Conservation (phyloP, 2,888 invertebrate species). For the Melinaea marsaeus region DNA sequence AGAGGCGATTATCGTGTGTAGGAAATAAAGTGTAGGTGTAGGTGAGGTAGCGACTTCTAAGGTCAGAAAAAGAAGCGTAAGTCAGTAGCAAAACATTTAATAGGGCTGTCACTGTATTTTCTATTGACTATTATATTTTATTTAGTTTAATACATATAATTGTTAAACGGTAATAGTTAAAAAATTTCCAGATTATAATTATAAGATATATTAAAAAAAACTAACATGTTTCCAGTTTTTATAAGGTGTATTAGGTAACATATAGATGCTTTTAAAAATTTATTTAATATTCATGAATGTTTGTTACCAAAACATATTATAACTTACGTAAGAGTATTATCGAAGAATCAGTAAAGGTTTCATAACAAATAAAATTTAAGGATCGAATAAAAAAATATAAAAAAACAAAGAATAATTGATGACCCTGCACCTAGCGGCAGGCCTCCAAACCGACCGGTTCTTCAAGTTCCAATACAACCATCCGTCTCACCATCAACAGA, state of each 20-base stretch:
- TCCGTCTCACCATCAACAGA: conserved; percentile 33
- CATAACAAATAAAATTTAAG: conserved; percentile 8
- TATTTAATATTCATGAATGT: too few species aligned
- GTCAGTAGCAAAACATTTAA: conserved; percentile 49
- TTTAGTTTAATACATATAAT: too few species aligned
- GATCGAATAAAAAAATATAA: conserved; percentile 7
- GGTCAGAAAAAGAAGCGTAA: conserved; percentile 54
- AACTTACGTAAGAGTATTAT: not conserved
- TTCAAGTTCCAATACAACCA: conserved; percentile 43
- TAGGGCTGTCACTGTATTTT: conserved; percentile 40
- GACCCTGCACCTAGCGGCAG: conserved; percentile 57
- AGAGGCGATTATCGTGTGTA: conserved; percentile 6
- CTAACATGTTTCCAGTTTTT: too few species aligned
- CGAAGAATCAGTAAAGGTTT: not conserved
- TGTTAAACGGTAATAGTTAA: too few species aligned
- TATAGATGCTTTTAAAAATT: too few species aligned
- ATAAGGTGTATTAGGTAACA: too few species aligned
- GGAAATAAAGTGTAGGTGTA: not conserved
- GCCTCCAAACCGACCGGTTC: conserved; percentile 62
- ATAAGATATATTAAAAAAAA: too few species aligned
- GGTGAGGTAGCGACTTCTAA: conserved; percentile 24
- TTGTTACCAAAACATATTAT: too few species aligned
- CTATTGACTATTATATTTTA: not conserved
- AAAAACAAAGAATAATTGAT: conserved; percentile 39
- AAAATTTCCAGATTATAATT: too few species aligned